These are phyloP conservation scores for Drosophila kokeensis DNA, from an alignment of 2,888 invertebrate species.

Conservation along the genomic window DNA sequence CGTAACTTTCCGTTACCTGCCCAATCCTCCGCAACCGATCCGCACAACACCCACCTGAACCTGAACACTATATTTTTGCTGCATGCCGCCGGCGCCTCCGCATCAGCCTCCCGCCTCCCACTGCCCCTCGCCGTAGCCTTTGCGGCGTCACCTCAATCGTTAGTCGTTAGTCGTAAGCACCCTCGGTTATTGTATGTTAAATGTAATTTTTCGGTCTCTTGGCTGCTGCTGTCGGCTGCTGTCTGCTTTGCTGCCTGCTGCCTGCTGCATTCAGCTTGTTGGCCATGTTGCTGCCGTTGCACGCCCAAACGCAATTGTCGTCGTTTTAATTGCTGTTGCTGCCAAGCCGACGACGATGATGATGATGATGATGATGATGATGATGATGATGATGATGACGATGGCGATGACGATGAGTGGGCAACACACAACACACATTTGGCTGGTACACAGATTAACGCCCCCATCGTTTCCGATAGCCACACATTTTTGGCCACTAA, in stretches of 20 bases:
- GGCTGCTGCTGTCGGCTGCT: slow-evolving; percentile 25
- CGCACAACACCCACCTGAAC: slow-evolving; percentile 49
- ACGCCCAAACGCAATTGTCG: slow-evolving; percentile 76
- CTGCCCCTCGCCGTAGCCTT: slow-evolving; percentile 17
- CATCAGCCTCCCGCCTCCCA: slow-evolving; percentile 22
- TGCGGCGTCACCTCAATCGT: slow-evolving; percentile 42
- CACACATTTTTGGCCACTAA: slow-evolving; percentile 17
- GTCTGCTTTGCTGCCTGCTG: slow-evolving; percentile 1
- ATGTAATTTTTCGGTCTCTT: slow-evolving; percentile 65
- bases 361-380: slow-evolving; percentile 20
- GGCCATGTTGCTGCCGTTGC: slow-evolving; percentile 42
- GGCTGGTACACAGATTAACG: slow-evolving; percentile 60
- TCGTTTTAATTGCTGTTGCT: slow-evolving; percentile 73
- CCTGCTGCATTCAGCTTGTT: slow-evolving; percentile 8
- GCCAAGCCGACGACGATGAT: slow-evolving; percentile 14
- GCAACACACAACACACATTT: slow-evolving; percentile 54
- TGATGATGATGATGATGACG: slow-evolving; percentile 23
- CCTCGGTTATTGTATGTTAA: slow-evolving; percentile 47
- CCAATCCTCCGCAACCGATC: background rate
- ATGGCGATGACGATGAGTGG: slow-evolving; percentile 43
- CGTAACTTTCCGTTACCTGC: slow-evolving; percentile 58
- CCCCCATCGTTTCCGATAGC: slow-evolving; percentile 52
- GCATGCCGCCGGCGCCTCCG: slow-evolving; percentile 64
- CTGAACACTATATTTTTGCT: slow-evolving; percentile 27
- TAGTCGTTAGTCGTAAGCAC: slow-evolving; percentile 47